Evolutionary conservation across 2,888 invertebrate genomes (phyloP).

Genomic region (Malthinus seriepunctatus): DNA sequence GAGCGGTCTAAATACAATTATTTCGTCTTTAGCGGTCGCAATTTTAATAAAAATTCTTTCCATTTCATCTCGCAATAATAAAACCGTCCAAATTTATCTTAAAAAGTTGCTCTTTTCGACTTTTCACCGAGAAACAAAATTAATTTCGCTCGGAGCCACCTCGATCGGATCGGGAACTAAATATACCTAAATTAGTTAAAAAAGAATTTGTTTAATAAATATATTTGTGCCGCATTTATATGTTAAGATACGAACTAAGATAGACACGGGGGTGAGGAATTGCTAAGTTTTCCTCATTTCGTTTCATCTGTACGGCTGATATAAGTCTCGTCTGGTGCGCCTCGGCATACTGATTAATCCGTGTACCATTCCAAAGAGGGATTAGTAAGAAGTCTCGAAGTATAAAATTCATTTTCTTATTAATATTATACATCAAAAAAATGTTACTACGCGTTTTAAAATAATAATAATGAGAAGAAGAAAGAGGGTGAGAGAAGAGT

Average conservation of each 20-base stretch:
- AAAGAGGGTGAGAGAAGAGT: too few relatives aligned
- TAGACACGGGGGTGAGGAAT: slow-evolving; percentile 50
- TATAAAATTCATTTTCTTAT: slow-evolving; percentile 27
- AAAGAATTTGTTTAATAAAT: slow-evolving; percentile 1
- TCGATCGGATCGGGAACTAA: too few relatives aligned
- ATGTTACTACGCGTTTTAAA: too few relatives aligned
- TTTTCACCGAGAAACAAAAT: too few relatives aligned
- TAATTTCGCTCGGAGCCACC: too few relatives aligned
- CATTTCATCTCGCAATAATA: too few relatives aligned
- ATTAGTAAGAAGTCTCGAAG: slow-evolving; percentile 30
- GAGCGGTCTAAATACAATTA: slow-evolving; percentile 37
- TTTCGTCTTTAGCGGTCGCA: too few relatives aligned
- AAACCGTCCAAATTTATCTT: background rate
- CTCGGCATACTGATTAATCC: slow-evolving; percentile 54
- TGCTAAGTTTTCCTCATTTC: slow-evolving; percentile 57
- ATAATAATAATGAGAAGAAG: too few relatives aligned
- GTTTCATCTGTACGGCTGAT: slow-evolving; percentile 54
- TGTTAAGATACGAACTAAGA: slow-evolving; percentile 34
- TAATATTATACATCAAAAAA: slow-evolving; percentile 3
- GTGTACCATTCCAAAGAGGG: slow-evolving; percentile 30
- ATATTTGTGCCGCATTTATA: slow-evolving; percentile 37
- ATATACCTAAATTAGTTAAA: too few relatives aligned
- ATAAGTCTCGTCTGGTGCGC: slow-evolving; percentile 51
- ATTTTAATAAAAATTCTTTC: too few relatives aligned
- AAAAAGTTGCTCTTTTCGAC: too few relatives aligned